Conservation (phyloP, 2,797 vertebrate genomes). For the Protosalanx chinensis region DNA sequence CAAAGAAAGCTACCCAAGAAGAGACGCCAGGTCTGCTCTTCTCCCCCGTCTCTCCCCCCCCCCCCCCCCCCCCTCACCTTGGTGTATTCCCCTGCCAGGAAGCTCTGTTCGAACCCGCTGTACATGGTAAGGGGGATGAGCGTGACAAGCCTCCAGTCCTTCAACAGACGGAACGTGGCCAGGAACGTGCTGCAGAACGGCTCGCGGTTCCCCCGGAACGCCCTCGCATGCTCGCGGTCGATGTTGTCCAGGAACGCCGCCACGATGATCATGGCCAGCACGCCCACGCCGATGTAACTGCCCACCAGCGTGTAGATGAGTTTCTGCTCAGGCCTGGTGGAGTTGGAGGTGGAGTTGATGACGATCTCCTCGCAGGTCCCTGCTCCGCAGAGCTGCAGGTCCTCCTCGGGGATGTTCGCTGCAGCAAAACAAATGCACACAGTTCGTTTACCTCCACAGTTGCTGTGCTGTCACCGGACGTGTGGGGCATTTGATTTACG, state of each 20-base stretch:
- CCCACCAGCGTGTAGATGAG: constrained; percentile 71
- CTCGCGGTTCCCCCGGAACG: constrained; percentile 56
- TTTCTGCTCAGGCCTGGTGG: constrained; percentile 44
- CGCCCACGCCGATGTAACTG: constrained; percentile 74
- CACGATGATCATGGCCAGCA: constrained; percentile 82
- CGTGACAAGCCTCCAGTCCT: constrained; percentile 79
- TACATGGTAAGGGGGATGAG: constrained; percentile 90
- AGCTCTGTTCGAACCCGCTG: constrained; percentile 92
- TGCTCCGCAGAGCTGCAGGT: constrained; percentile 66
- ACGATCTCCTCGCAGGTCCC: constrained; percentile 53
- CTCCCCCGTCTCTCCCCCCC: no score
- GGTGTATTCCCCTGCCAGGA: constrained; percentile 90
- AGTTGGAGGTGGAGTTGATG: constrained; percentile 38
- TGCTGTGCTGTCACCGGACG: no score
- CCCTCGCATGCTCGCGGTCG: constrained; percentile 50
- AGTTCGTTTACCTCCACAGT: not conserved
- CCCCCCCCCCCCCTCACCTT: constrained; percentile 71
- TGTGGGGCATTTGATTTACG: no score
- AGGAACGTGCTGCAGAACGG: constrained; percentile 77
- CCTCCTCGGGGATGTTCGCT: constrained; percentile 68
- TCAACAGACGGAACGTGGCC: constrained; percentile 81
- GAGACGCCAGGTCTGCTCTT: no score
- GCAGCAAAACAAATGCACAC: constrained; percentile 9
- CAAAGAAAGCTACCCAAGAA: no score
- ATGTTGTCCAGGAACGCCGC: constrained; percentile 81